phyloP scores from a whole-genome alignment of 2,888 invertebrate genomes.

The Geotrupes spiniger region DNA sequence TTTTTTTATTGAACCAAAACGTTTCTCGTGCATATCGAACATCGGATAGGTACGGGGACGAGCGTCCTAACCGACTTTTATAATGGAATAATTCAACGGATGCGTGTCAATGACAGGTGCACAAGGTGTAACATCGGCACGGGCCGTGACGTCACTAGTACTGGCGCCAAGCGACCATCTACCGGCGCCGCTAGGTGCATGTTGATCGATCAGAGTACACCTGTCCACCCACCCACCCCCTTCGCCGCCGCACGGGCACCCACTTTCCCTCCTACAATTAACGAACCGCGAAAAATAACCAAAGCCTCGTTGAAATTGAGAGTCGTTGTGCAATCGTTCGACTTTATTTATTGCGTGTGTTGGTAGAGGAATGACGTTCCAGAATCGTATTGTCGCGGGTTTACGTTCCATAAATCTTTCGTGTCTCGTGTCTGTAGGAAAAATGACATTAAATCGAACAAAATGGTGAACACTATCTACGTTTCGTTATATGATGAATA shows the following conservation, averaged over 20 bases:
- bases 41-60: too few relatives aligned
- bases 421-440: too few relatives aligned
- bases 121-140: conserved; percentile 31
- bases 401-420: too few relatives aligned
- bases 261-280: conserved; percentile 17
- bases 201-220: conserved; percentile 45
- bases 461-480: too few relatives aligned
- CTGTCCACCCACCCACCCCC: conserved; percentile 31
- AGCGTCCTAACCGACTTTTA: conserved; percentile 2
- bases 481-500: too few relatives aligned
- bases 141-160: conserved; percentile 37
- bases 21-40: too few relatives aligned
- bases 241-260: conserved; percentile 4
- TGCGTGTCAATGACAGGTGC: conserved; percentile 27
- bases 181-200: conserved; percentile 45
- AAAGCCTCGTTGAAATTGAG: conserved; percentile 13
- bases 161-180: conserved; percentile 47
- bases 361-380: too few relatives aligned
- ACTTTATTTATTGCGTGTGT: conserved; percentile 1
- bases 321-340: conserved; percentile 9
- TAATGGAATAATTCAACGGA: conserved; percentile 7
- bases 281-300: conserved; percentile 11
- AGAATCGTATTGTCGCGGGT: too few relatives aligned
- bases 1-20: too few relatives aligned
- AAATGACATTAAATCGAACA: too few relatives aligned